Evolutionary conservation across 2,888 invertebrate genomes (phyloP).

Genomic region (Gari tellinella): DNA sequence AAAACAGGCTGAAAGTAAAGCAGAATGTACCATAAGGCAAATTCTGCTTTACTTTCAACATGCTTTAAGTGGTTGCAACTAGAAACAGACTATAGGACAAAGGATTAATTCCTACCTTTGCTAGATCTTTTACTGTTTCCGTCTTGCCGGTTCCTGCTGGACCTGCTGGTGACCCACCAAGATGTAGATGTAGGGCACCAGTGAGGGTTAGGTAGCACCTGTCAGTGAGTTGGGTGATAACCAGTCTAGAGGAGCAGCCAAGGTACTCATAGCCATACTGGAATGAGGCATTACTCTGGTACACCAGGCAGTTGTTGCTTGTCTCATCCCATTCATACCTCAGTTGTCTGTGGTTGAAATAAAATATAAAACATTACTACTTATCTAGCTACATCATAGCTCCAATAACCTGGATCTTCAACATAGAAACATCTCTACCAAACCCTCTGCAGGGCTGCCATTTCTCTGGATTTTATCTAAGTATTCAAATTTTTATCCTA

Average conservation of each 20-base stretch:
- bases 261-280: slow-evolving; percentile 84
- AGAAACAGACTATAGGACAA: too few relatives aligned
- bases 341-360: slow-evolving; percentile 76
- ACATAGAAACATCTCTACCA: too few relatives aligned
- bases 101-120: slow-evolving; percentile 75
- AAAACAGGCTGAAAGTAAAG: too few relatives aligned
- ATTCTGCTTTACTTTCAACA: too few relatives aligned
- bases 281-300: slow-evolving; percentile 83
- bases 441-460: too few relatives aligned
- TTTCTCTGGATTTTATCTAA: too few relatives aligned
- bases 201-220: slow-evolving; percentile 83
- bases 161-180: slow-evolving; percentile 84
- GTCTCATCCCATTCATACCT: slow-evolving; percentile 84
- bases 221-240: slow-evolving; percentile 83
- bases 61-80: too few relatives aligned
- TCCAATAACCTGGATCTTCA: too few relatives aligned
- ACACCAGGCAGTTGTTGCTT: slow-evolving; percentile 82
- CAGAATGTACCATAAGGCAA: too few relatives aligned
- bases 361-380: too few relatives aligned
- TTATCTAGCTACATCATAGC: too few relatives aligned
- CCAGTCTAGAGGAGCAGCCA: slow-evolving; percentile 83
- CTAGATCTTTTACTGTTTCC: slow-evolving; percentile 84
- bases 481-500: too few relatives aligned
- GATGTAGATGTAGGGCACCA: slow-evolving; percentile 83
- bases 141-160: slow-evolving; percentile 84